phyloP scores from a whole-genome alignment of 2,797 vertebrate species.

The Cryptoprocta ferox region DNA sequence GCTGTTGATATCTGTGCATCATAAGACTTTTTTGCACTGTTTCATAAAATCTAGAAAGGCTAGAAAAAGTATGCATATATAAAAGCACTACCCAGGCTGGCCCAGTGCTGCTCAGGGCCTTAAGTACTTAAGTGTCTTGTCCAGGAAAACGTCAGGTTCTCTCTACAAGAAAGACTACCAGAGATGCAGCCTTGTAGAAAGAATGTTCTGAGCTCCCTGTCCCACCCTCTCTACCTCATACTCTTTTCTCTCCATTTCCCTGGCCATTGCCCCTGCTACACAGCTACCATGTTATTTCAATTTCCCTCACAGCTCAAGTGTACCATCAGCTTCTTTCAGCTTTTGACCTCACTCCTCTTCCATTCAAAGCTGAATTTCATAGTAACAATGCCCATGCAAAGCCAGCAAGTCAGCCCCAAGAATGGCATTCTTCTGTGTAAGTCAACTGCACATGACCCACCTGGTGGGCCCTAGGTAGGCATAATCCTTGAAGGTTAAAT shows the following conservation, averaged over 20 bases:
- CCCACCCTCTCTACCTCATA: not conserved
- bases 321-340: not conserved
- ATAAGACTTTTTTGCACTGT: not conserved
- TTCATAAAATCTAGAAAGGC: constrained; percentile 22
- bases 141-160: constrained; percentile 1
- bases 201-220: not conserved
- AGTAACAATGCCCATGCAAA: not conserved
- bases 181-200: not conserved
- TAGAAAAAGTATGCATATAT: not conserved
- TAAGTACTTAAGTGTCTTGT: not conserved
- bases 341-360: not conserved
- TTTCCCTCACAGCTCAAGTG: not conserved
- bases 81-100: not conserved
- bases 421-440: not conserved
- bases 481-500: constrained; percentile 31
- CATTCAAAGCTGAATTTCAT: not conserved
- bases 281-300: not conserved
- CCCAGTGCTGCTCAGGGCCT: not conserved
- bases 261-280: not conserved
- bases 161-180: not conserved
- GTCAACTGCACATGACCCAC: not conserved
- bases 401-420: not conserved
- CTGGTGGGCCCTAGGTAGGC: not conserved
- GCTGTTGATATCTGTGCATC: not conserved
- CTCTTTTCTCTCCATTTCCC: not conserved